Conservation (phyloP, 2,113 vertebrate genomes). For the Syngnathus typhle region DNA sequence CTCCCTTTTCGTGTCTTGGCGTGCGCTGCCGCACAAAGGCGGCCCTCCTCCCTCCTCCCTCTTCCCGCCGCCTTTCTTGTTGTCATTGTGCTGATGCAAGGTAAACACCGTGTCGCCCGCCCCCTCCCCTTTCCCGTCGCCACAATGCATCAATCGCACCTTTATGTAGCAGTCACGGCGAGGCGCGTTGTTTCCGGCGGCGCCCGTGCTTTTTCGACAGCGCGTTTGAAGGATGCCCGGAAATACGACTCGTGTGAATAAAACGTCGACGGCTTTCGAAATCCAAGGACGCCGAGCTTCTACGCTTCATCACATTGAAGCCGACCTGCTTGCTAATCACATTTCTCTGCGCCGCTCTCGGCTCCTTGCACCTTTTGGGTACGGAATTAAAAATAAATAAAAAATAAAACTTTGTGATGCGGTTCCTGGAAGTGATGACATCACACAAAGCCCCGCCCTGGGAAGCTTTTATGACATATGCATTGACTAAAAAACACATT, state of each 20-base stretch:
- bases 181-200: neutral
- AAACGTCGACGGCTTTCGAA: neutral
- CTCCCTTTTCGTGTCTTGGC: slow-evolving; percentile 21
- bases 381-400: neutral
- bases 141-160: slow-evolving; percentile 3
- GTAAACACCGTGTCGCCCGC: slow-evolving; percentile 10
- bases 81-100: slow-evolving; percentile 46
- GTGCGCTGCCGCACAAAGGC: slow-evolving; percentile 1
- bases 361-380: neutral
- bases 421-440: neutral
- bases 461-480: neutral
- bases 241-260: slow-evolving; percentile 11
- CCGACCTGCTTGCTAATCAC: neutral
- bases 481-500: slow-evolving; percentile 18
- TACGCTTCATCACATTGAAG: slow-evolving; percentile 8
- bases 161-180: neutral
- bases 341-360: neutral
- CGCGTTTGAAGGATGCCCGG: neutral
- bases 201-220: neutral
- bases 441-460: neutral
- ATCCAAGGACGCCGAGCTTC: neutral
- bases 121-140: neutral
- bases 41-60: slow-evolving; percentile 22
- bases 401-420: neutral
- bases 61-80: slow-evolving; percentile 30